Conservation (phyloP, 2,888 invertebrate species). For the Aphodius sticticus region DNA sequence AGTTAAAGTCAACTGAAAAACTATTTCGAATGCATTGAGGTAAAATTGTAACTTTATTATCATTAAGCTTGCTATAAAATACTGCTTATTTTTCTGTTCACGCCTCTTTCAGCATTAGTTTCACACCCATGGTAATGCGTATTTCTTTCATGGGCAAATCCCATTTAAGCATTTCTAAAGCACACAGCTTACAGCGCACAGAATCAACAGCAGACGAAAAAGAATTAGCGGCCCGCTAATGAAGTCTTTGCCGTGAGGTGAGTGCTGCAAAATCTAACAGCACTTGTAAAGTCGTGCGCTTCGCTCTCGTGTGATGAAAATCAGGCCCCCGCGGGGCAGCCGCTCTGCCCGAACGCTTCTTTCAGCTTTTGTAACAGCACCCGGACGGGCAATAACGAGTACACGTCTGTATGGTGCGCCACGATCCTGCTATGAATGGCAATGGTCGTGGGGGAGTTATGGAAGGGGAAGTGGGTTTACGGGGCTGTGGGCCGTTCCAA, state of each 20-base stretch:
- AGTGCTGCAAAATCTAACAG: not conserved
- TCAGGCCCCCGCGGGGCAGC: not conserved
- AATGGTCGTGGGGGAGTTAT: not conserved
- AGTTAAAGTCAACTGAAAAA: no score
- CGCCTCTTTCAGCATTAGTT: not conserved
- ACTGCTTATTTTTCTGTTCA: not conserved
- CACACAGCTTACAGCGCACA: not conserved
- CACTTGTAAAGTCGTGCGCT: not conserved
- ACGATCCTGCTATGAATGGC: not conserved
- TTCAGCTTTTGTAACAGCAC: conserved; percentile 4
- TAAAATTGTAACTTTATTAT: not conserved
- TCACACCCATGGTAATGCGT: not conserved
- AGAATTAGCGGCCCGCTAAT: not conserved
- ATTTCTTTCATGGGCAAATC: not conserved
- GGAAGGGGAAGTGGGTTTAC: not conserved
- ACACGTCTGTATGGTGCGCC: not conserved
- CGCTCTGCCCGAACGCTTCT: not conserved
- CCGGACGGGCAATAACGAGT: conserved; percentile 4
- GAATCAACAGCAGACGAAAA: not conserved
- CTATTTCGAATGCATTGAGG: no score
- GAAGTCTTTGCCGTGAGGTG: not conserved
- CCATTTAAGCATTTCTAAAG: conserved; percentile 4
- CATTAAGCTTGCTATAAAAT: not conserved
- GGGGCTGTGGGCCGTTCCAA: not conserved
- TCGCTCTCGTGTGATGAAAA: not conserved